Conservation (phyloP, 2,113 vertebrate genomes). For the Plecturocebus donacophilus region DNA sequence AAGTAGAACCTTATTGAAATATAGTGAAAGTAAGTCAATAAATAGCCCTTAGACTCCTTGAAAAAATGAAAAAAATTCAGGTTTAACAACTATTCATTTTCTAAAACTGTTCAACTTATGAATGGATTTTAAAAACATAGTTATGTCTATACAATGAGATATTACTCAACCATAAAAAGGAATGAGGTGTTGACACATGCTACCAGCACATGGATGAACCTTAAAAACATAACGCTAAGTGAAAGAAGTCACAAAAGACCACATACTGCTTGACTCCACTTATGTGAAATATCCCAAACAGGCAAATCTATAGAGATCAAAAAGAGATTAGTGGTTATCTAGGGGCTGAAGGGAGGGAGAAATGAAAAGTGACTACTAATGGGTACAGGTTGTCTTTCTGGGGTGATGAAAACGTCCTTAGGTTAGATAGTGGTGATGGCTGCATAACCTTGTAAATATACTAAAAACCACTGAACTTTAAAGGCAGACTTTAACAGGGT, state of each 20-base stretch:
- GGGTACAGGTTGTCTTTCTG: not conserved
- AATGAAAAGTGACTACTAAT: not conserved
- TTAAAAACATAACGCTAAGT: slow-evolving; percentile 20
- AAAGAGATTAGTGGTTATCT: not conserved
- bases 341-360: not conserved
- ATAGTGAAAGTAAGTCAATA: not conserved
- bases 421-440: not conserved
- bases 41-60: not conserved
- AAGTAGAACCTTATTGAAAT: not conserved
- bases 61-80: not conserved
- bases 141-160: not conserved
- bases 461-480: not conserved
- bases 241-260: not conserved
- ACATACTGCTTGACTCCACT: not conserved
- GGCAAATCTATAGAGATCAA: not conserved
- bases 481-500: not conserved
- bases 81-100: slow-evolving; percentile 33
- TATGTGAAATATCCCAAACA: not conserved
- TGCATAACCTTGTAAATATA: not conserved
- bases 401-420: not conserved
- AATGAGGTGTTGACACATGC: not conserved
- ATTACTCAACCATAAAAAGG: not conserved
- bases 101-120: slow-evolving; percentile 7
- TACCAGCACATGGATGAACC: not conserved
- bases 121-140: slow-evolving; percentile 11